These are phyloP conservation scores for Podarcis siculus DNA, from an alignment of 2,797 vertebrate species.

Conservation along the genomic window DNA sequence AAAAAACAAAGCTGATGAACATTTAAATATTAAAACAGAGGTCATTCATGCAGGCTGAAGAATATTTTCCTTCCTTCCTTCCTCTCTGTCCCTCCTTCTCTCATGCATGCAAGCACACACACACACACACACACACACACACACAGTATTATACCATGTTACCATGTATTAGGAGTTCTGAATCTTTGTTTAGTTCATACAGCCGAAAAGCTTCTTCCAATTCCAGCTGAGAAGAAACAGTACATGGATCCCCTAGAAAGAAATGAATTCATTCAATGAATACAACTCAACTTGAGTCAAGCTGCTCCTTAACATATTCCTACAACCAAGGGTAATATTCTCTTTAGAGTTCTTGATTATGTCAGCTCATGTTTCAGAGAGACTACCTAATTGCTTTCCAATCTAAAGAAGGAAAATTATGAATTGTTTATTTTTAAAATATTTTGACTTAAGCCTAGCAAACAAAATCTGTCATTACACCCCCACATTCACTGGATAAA, in stretches of 20 bases:
- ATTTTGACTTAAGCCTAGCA: background rate
- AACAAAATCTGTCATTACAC: background rate
- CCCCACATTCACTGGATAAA: background rate
- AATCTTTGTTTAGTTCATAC: slow-evolving; percentile 98
- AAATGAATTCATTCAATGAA: slow-evolving; percentile 1
- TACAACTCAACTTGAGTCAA: background rate
- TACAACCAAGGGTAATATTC: background rate
- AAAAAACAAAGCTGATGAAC: too few species aligned
- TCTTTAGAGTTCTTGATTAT: background rate
- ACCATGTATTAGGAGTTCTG: slow-evolving; percentile 98
- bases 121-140: background rate
- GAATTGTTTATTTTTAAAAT: slow-evolving; percentile 12
- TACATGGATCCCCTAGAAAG: slow-evolving; percentile 94
- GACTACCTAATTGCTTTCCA: slow-evolving; percentile 19
- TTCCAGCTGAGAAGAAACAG: slow-evolving; percentile 97
- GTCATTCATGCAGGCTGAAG: background rate
- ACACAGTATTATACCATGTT: background rate
- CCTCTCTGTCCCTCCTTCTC: background rate
- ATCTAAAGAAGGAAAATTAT: slow-evolving; percentile 25
- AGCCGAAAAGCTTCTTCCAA: slow-evolving; percentile 96
- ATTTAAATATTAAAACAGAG: background rate
- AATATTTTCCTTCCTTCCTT: background rate
- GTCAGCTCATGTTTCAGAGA: background rate
- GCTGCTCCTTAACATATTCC: background rate
- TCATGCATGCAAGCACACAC: too few species aligned